Conservation (phyloP, 2,888 invertebrate species). For the Drosophila pegasa region DNA sequence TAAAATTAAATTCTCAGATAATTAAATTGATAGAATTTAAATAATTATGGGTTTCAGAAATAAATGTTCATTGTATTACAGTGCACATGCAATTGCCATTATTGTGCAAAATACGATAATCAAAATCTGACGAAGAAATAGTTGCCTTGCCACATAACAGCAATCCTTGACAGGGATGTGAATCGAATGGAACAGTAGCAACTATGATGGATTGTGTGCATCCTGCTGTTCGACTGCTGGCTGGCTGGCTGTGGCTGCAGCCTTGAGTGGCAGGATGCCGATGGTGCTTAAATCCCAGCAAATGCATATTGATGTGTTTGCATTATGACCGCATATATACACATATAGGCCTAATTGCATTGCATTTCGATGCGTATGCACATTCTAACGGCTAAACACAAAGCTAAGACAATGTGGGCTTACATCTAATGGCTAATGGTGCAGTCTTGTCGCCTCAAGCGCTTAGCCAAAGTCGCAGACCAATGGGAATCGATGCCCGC, state of each 20-base stretch:
- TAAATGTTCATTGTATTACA: neutral
- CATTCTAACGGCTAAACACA: too few species aligned
- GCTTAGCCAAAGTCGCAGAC: conserved; percentile 3
- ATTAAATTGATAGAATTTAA: neutral
- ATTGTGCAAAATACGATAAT: neutral
- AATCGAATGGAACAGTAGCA: neutral
- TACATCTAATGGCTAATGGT: neutral
- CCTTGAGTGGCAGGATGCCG: neutral
- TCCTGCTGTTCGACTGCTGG: neutral
- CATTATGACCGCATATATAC: neutral
- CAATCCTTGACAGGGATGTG: conserved; percentile 4
- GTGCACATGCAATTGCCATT: neutral
- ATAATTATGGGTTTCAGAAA: neutral
- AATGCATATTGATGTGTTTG: conserved; percentile 4
- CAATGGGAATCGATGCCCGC: conserved; percentile 26
- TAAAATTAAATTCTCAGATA: neutral
- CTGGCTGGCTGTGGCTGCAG: neutral
- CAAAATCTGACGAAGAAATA: neutral
- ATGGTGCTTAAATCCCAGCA: neutral
- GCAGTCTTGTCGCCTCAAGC: conserved; percentile 5
- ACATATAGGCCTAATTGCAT: neutral
- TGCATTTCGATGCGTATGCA: too few species aligned
- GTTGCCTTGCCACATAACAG: neutral
- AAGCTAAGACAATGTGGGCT: conserved; percentile 25
- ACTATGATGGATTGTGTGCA: conserved; percentile 6